Conservation (phyloP, 2,113 vertebrate genomes). For the Mola mola region DNA sequence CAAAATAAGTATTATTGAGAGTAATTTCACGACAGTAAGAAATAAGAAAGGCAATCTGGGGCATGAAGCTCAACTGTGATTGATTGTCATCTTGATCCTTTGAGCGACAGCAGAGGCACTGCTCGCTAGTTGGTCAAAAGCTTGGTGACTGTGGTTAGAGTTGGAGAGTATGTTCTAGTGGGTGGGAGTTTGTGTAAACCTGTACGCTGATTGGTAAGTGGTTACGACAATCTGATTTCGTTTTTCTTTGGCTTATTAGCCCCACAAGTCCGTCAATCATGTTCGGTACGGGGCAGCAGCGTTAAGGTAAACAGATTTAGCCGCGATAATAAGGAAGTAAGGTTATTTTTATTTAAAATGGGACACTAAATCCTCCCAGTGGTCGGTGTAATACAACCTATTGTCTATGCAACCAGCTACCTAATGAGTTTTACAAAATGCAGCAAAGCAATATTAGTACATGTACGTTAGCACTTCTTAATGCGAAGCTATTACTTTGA, state of each 20-base stretch:
- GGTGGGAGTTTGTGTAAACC: slow-evolving; percentile 60
- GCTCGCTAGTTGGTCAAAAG: slow-evolving; percentile 47
- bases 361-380: too few relatives aligned
- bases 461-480: too few relatives aligned
- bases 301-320: slow-evolving; percentile 4
- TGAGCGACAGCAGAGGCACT: slow-evolving; percentile 55
- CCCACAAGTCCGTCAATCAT: slow-evolving; percentile 59
- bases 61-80: slow-evolving; percentile 2
- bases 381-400: too few relatives aligned
- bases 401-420: too few relatives aligned
- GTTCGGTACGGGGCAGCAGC: slow-evolving; percentile 27
- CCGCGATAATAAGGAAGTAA: background rate
- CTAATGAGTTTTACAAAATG: too few relatives aligned
- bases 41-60: too few relatives aligned
- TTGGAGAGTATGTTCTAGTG: slow-evolving; percentile 3
- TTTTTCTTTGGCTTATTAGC: slow-evolving; percentile 61
- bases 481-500: too few relatives aligned
- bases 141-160: background rate
- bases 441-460: too few relatives aligned
- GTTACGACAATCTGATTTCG: slow-evolving; percentile 6
- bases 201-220: slow-evolving; percentile 32
- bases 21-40: too few relatives aligned
- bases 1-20: too few relatives aligned
- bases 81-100: slow-evolving; percentile 29
- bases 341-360: too few relatives aligned